Base-by-base conservation (phyloP, 2,888 invertebrate genomes). In the Andrena fulva region DNA sequence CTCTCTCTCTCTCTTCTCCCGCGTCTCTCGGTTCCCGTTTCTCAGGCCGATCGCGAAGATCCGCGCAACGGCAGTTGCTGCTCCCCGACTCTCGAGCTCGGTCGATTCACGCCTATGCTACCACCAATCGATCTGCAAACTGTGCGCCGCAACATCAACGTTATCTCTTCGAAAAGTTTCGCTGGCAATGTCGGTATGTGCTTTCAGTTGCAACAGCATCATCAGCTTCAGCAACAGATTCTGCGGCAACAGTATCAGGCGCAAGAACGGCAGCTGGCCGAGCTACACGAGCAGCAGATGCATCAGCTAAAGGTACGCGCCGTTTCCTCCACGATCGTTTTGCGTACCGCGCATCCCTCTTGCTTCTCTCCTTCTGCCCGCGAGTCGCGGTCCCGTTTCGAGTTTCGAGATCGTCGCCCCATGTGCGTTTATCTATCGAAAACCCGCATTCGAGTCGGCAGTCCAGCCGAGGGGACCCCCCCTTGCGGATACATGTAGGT, bases 221-320 rank as follows among this genome's bases (percentile, higher is more conserved):
- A 98, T 94, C 98, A 98, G 94, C 95, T 98, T 92, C 98, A 98
- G 94, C 98, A 98, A 93, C 98, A 98, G 95, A 97, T 98, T 92
- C 95, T 98, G 89, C 95, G 98, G 93, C 98, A 98, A 94, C 97
- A 97, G 94, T 98, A 98, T 95, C 98, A 98, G 94, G 98, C 97
- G 92, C 98, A 98, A 94, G 97, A 97, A 91, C 97, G 98, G 93
- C 98, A 98, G 94, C 95, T 98, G 83, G 97, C 97, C 88, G 96
- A 98, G 94, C 97, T 98, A 93, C 98, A 98, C 94, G 97, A 98
- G 94, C 97, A 98, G 92, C 98, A 98, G 94, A 95, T 98, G 94
- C 97, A 97, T 93, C 98, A 98, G 94, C 96, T 98, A 92, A 97
- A 98, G 96, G 97, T 97, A 94, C 94, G 93, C 50, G 2, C 1